Base-by-base conservation (phyloP, 2,113 vertebrate species). In the Gallinago media region DNA sequence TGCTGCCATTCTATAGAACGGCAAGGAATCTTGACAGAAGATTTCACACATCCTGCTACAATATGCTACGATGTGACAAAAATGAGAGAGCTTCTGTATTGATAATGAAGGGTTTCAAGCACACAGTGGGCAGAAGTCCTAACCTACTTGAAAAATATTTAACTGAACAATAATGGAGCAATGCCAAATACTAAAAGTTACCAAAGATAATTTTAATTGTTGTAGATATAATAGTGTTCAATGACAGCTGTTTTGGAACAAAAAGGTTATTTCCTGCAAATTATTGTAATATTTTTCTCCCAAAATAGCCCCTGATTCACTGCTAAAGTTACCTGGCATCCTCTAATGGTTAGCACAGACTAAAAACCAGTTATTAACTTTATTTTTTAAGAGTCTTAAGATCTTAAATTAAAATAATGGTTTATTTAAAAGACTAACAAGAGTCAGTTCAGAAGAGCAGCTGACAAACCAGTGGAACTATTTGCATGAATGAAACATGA, bases 161-260 rank as follows among this genome's bases (percentile, higher is more conserved):
- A 98, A 98, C 96, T 97, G 98, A 98, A 98, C 98, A 98, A 98
- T 98, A 97, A 98, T 98, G 98, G 98, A 98, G 83, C 85, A 7
- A 59, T 95, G 98, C 98, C 98, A 98, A 94, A 97, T 83, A 95
- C 98, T 98, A 97, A 98, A 98, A 98, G 98, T 98, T 98, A 98
- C 98, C 97, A 98, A 97, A 98, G 98, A 98, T 98, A 96, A 98
- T 98, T 98, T 98, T 98, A 98, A 98, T 98, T 98, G 98, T 98
- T 98, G 97, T 98, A 98, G 97, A 96, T 98, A 98, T 97, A 98
- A 98, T 98, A 77, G 98, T 97, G 97, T 94, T 98, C 98, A 97
- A 96, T 98, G 98, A 98, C 98, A 98, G 98, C 98, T 98, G 98
- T 97, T 98, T 97, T 95, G 97, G 98, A 98, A 98, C 98, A 98